Base-by-base conservation (phyloP, 2,888 invertebrate species). In the Amiota mariae region DNA sequence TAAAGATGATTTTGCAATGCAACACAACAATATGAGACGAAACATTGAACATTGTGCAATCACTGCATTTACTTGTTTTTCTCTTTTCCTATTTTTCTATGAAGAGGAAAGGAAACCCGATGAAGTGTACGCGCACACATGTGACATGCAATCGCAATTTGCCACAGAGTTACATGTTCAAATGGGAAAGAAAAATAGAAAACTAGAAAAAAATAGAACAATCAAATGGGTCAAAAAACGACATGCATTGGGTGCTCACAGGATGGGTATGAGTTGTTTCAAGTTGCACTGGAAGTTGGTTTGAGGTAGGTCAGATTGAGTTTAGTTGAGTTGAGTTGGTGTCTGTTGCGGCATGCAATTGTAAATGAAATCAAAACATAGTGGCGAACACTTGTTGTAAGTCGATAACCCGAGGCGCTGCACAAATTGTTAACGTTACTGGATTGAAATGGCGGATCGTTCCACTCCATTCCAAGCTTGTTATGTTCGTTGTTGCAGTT, bases 391-490 rank as follows among this genome's bases (percentile, higher is more conserved):
- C 67, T 68, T 68, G 67, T 20, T 54, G 54, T 54, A 54, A 68
- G 67, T 68, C 67, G 67, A 68, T 68, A 68, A 54, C 67, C 54
- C 24, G 67, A 68, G 67, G 67, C 67, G 67, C 67, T 54, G 51
- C 51, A 54, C 67, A 68, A 68, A 68, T 54, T 68, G 67, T 54
- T 51, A 68, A 68, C 54, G 67, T 68, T 51, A 36, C 63, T 36
- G 13, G 63, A 36, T n/a, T 36, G 63, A 13, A 63, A 36, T 63
- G 24, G 63, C 36, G 18, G 59, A 11, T 8, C 12, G 18, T 18
- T 68, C 48, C 15, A n/a, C 12, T 66, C 15, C 10, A 18, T 63
- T 63, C 15, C 46, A 12, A 13, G 15, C 15, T 66, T 48, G 18
- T 48, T 66, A 48, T 66, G 9, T n/a, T 48, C 10, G 18, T 66